Percentiles rank a stretch among this genome's conserved stretches.
Conservation (phyloP, 2,113 vertebrate species). For the Ctenodactylus gundi region DNA sequence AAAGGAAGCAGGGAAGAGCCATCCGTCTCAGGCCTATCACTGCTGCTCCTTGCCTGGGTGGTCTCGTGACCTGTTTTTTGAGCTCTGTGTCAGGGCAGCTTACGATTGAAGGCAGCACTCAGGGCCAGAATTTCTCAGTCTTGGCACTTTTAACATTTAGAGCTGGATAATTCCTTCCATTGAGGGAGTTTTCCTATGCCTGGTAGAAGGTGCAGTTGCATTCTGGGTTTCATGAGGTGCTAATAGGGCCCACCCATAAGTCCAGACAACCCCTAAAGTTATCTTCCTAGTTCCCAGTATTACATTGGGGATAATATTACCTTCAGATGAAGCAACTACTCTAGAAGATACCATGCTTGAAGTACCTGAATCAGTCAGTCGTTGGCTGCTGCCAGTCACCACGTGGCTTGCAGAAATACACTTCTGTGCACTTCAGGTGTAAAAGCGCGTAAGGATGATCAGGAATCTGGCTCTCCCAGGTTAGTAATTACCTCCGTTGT, state of each 20-base stretch:
- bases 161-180: not conserved
- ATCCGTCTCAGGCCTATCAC: not conserved
- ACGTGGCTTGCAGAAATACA: not conserved
- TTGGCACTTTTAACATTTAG: not conserved
- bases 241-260: not conserved
- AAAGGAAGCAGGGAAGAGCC: not conserved
- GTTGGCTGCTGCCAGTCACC: not conserved
- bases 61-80: not conserved
- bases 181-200: not conserved
- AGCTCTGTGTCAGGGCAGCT: not conserved
- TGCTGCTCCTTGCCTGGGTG: not conserved
- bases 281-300: not conserved
- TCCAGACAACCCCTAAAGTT: not conserved
- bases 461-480: slow-evolving; percentile 72
- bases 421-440: slow-evolving; percentile 59
- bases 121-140: not conserved
- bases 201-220: not conserved
- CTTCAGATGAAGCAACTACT: not conserved
- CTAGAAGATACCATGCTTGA: not conserved
- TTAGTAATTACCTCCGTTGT: slow-evolving; percentile 80
- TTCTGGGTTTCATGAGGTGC: not conserved
- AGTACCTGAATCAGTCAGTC: not conserved
- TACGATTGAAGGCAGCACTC: fast-evolving
- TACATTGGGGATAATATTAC: not conserved
- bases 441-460: slow-evolving; percentile 69